Evolutionary conservation across 1,140 invertebrate genomes (phyloP).

Genomic region (Parapsyche elsis): DNA sequence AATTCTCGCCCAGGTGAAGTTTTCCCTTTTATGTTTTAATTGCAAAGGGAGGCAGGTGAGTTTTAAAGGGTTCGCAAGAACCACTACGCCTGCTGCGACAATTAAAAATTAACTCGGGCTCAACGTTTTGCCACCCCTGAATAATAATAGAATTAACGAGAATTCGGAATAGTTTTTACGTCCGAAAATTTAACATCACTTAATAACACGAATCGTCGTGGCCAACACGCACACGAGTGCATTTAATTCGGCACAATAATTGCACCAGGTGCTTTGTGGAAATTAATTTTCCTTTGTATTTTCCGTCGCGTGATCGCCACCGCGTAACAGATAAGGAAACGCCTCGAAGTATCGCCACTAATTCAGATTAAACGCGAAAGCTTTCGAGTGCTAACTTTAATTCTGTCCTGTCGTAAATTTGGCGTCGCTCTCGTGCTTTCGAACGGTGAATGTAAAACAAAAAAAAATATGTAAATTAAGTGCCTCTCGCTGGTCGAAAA

Average conservation of each 20-base stretch:
- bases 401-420: conserved; percentile 25
- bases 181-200: too few species aligned
- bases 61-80: conserved; percentile 5
- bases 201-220: too few species aligned
- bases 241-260: too few species aligned
- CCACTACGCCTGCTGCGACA: not conserved
- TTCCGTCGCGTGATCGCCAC: not conserved
- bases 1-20: not conserved
- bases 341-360: conserved; percentile 20
- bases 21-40: conserved; percentile 29
- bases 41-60: conserved; percentile 26
- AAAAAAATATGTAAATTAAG: too few species aligned
- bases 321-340: conserved; percentile 7
- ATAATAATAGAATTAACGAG: conserved; percentile 35
- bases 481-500: too few species aligned
- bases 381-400: conserved; percentile 26
- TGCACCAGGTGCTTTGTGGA: not conserved
- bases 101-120: conserved; percentile 38
- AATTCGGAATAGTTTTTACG: not conserved
- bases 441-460: too few species aligned
- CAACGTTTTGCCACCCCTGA: conserved; percentile 23
- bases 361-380: conserved; percentile 20
- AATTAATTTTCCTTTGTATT: conserved; percentile 34
- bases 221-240: too few species aligned
- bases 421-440: not conserved